Percentiles rank a stretch among this genome's conserved stretches.
These are phyloP conservation scores for Aplodontia rufa DNA, from an alignment of 2,113 vertebrate genomes.

Conservation along the genomic window DNA sequence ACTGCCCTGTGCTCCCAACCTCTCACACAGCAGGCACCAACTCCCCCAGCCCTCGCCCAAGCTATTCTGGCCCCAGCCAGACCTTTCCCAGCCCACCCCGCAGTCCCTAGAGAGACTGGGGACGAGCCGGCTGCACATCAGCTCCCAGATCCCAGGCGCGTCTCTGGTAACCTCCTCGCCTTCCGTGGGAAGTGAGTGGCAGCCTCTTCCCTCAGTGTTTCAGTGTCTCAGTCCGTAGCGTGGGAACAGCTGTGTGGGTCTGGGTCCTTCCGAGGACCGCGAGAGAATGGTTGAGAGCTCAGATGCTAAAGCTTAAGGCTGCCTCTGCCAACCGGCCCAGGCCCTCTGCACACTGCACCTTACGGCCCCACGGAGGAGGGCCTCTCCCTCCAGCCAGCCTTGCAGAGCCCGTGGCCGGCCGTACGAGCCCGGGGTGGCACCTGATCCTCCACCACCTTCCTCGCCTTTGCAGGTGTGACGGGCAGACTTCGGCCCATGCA, in stretches of 20 bases:
- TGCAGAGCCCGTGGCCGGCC: neutral
- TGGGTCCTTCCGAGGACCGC: neutral
- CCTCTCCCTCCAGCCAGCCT: no score
- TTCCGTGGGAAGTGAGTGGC: neutral
- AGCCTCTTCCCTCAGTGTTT: neutral
- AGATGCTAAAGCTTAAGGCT: no score
- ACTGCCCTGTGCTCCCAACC: no score
- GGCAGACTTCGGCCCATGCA: neutral
- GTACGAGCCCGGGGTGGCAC: no score
- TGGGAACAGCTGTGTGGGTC: no score
- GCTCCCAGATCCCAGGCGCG: no score
- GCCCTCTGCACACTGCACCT: neutral
- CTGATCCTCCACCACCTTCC: neutral
- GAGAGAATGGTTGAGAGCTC: neutral
- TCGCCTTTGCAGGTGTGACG: no score
- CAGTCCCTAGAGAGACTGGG: neutral
- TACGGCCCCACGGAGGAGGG: no score
- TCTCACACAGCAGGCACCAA: no score
- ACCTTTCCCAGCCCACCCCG: no score
- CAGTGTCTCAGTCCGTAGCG: neutral
- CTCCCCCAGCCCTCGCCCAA: no score
- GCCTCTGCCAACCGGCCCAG: neutral
- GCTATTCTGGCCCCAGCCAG: neutral
- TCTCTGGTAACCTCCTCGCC: neutral
- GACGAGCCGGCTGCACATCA: neutral